These are phyloP conservation scores for Cygnus atratus DNA, from an alignment of 2,113 vertebrate genomes.

Conservation along the genomic window DNA sequence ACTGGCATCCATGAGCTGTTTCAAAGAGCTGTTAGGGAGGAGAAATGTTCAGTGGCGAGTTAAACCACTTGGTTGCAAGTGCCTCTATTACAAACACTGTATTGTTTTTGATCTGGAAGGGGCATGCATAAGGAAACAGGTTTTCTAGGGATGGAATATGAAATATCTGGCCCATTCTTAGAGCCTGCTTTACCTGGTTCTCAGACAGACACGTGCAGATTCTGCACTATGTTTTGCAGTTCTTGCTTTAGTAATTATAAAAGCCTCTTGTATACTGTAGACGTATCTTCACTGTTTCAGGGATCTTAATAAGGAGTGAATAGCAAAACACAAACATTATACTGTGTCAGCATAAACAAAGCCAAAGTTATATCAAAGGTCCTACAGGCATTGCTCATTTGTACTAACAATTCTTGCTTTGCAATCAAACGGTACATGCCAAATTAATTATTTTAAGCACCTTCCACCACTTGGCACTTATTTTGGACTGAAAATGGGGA, in stretches of 20 bases:
- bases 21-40: neutral
- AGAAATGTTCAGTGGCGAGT: neutral
- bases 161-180: neutral
- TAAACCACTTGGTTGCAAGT: neutral
- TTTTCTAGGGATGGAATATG: neutral
- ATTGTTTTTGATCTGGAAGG: neutral
- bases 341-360: slow-evolving; percentile 29
- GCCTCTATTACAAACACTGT: neutral
- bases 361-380: neutral
- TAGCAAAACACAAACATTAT: slow-evolving; percentile 1
- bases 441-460: slow-evolving; percentile 44
- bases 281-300: neutral
- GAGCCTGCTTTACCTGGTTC: neutral
- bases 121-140: neutral
- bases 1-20: neutral
- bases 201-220: neutral
- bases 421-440: neutral
- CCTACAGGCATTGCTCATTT: slow-evolving; percentile 23
- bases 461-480: neutral
- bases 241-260: neutral
- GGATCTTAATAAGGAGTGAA: neutral
- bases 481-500: neutral
- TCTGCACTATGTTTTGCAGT: neutral
- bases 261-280: neutral
- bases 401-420: slow-evolving; percentile 16